Base-by-base conservation (phyloP, 2,888 invertebrate genomes). In the Rosalia funebris region DNA sequence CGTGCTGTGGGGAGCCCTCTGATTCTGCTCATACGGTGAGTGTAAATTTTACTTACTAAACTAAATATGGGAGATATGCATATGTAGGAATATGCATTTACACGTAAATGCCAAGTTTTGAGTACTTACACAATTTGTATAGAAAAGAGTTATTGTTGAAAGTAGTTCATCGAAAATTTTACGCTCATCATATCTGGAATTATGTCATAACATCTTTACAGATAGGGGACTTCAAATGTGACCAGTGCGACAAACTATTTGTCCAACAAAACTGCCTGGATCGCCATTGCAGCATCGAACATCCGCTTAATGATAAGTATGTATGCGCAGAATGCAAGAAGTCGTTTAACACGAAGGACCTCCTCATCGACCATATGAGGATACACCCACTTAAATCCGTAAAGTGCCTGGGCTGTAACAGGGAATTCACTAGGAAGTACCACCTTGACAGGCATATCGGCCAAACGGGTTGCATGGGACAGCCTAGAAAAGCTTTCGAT, bases 361-460 rank as follows among this genome's bases (percentile, higher is more conserved):
- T 85, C 1, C 80, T 93, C 20, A 82, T 86, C 16, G 83, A 88
- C 37, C 94, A 94, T 76, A 85, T 89, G 71, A 85, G 86, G 62
- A 86, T 88, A 32, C 88, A 89, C 71, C 90, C 88, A 44, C 81
- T 86, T 31, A 87, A 87, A 69, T 84, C 85, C 0, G 89, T 84
- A 72, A 84, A 84, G 17, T 93, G 93, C 77, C 84, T 85, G 25
- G 83, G 86, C 56, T 93, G 93, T 74, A 84, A 86, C 19, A 88
- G 88, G 70, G 86, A 87, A 62, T 93, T 93, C 79, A 91, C 89
- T 1, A 83, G 93, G 57, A 89, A 88, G 61, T 90, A 91, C 70
- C 92, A 93, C 80, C 84, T 93, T 37, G 83, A 89, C 63, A 82
- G 91, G 12, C 91, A 91, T 73, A 83, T 89, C 75, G 79, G 84